Evolutionary conservation across 2,888 invertebrate species (phyloP).

Genomic region (Noctua pronuba): DNA sequence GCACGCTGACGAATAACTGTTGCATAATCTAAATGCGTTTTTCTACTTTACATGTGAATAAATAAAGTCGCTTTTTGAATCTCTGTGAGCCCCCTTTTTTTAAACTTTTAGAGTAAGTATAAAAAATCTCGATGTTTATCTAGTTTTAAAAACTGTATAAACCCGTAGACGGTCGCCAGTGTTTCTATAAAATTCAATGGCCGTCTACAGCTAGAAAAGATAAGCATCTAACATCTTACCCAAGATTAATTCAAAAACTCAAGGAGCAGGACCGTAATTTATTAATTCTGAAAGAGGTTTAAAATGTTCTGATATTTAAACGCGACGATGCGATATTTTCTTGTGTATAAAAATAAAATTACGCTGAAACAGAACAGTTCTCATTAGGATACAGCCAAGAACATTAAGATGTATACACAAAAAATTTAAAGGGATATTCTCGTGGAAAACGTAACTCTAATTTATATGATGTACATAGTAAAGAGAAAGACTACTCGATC

Average conservation of each 20-base stretch:
- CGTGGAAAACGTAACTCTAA: background rate
- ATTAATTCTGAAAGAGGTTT: slow-evolving; percentile 23
- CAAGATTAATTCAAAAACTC: slow-evolving; percentile 15
- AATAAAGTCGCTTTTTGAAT: background rate
- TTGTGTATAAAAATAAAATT: background rate
- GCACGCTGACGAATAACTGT: background rate
- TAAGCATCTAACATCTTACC: background rate
- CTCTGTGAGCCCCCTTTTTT: too few species aligned
- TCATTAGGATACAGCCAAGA: background rate
- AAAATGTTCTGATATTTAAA: slow-evolving; percentile 13
- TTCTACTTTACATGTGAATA: background rate
- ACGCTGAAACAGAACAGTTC: background rate
- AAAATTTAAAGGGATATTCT: background rate
- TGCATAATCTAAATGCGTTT: background rate
- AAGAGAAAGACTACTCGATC: background rate
- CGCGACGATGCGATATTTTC: background rate
- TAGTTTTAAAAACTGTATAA: background rate
- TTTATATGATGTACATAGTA: background rate
- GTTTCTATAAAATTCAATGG: background rate
- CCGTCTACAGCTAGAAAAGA: background rate
- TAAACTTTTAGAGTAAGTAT: background rate
- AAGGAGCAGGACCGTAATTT: slow-evolving; percentile 1
- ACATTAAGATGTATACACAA: background rate
- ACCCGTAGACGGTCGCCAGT: background rate
- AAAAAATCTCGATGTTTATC: background rate